Conservation (phyloP, 2,797 vertebrate species). For the Poecilia velifera region DNA sequence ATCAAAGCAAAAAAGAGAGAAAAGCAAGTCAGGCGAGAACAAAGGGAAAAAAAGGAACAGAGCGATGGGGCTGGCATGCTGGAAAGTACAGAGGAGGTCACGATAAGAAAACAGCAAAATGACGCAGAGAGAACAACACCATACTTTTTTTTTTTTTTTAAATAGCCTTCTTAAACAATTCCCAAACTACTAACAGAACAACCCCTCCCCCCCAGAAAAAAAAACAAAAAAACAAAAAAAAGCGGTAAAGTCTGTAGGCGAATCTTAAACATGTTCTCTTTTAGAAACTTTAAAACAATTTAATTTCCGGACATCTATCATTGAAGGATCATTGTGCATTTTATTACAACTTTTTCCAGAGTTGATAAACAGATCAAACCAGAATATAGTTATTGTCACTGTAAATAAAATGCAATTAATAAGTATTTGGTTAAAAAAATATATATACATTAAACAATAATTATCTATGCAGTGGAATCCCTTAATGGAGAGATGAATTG, state of each 20-base stretch:
- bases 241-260: neutral
- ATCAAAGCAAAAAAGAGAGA: slow-evolving; percentile 74
- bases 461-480: neutral
- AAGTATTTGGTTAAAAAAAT: neutral
- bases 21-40: slow-evolving; percentile 68
- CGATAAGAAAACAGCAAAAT: slow-evolving; percentile 57
- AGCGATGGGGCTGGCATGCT: slow-evolving; percentile 53
- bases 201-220: neutral
- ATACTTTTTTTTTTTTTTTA: slow-evolving; percentile 21
- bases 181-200: slow-evolving; percentile 14
- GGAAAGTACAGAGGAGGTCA: slow-evolving; percentile 64
- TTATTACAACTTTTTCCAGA: neutral
- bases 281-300: neutral
- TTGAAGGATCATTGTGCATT: neutral
- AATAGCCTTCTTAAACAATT: slow-evolving; percentile 34
- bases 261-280: neutral
- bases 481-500: neutral
- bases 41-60: slow-evolving; percentile 67
- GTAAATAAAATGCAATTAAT: neutral
- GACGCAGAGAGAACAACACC: slow-evolving; percentile 49
- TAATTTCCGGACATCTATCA: neutral
- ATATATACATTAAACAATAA: neutral
- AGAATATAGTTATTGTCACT: neutral
- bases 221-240: neutral
- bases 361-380: neutral